phyloP scores from a whole-genome alignment of 2,888 invertebrate species.

The Yponomeuta evonymella region DNA sequence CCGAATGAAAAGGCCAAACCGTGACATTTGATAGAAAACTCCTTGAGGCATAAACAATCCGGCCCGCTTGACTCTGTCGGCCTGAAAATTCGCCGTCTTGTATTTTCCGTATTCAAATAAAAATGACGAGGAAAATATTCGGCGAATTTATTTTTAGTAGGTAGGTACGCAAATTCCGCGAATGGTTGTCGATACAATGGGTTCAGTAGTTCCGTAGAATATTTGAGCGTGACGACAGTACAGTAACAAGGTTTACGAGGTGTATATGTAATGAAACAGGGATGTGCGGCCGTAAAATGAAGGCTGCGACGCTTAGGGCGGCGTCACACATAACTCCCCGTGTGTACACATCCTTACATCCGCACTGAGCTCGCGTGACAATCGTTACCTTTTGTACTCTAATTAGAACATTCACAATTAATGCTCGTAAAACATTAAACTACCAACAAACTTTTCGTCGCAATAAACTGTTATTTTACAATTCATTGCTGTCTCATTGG shows the following conservation, averaged over 20 bases:
- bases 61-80: slow-evolving; percentile 28
- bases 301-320: neutral
- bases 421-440: slow-evolving; percentile 53
- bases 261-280: neutral
- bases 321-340: neutral
- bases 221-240: neutral
- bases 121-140: neutral
- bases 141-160: neutral
- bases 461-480: slow-evolving; percentile 46
- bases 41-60: slow-evolving; percentile 52
- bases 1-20: slow-evolving; percentile 44
- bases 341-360: neutral
- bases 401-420: slow-evolving; percentile 46
- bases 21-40: slow-evolving; percentile 68
- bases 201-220: neutral
- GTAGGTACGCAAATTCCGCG: neutral
- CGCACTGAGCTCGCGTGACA: slow-evolving; percentile 17
- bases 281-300: neutral
- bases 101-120: slow-evolving; percentile 1
- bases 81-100: slow-evolving; percentile 13
- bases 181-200: neutral
- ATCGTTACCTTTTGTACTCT: slow-evolving; percentile 20
- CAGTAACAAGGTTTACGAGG: neutral
- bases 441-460: slow-evolving; percentile 27
- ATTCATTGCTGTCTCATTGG: slow-evolving; percentile 62